Evolutionary conservation across 2,888 invertebrate species (phyloP).

Genomic region (Scrobipalpa atriplicella): DNA sequence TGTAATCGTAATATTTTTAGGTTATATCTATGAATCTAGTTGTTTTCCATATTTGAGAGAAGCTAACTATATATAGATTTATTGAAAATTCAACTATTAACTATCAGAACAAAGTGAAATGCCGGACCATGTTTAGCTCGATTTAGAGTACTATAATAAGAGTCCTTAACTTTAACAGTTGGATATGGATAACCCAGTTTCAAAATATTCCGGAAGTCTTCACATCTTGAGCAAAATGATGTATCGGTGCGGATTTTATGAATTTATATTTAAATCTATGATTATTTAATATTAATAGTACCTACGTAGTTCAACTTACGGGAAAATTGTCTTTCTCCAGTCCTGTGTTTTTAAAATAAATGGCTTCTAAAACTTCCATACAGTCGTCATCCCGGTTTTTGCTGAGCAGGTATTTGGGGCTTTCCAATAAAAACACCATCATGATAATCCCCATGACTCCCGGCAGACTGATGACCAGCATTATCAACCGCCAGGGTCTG

Average conservation of each 20-base stretch:
- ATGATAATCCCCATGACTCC: slow-evolving; percentile 83
- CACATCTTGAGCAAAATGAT: too few species aligned
- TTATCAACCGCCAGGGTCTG: slow-evolving; percentile 88
- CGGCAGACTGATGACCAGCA: slow-evolving; percentile 85
- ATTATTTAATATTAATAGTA: background rate
- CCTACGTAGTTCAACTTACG: slow-evolving; percentile 43
- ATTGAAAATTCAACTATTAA: too few species aligned
- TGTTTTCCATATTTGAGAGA: too few species aligned
- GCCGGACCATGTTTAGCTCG: too few species aligned
- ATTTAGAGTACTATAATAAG: too few species aligned
- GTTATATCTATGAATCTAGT: too few species aligned
- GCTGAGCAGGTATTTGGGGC: slow-evolving; percentile 88
- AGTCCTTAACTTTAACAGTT: too few species aligned
- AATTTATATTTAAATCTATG: background rate
- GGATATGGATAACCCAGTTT: too few species aligned
- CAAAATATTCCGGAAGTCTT: too few species aligned
- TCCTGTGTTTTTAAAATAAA: slow-evolving; percentile 56
- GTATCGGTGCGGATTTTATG: background rate
- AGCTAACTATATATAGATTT: too few species aligned
- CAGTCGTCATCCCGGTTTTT: slow-evolving; percentile 83
- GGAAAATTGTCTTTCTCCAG: slow-evolving; percentile 43
- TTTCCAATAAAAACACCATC: slow-evolving; percentile 85
- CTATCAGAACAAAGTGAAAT: too few species aligned
- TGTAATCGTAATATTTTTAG: too few species aligned
- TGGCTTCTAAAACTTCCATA: slow-evolving; percentile 59